Evolutionary conservation across 1,140 invertebrate genomes (phyloP), one percentile per base, ranked within the genome.

Genomic region (Latrodectus geometricus): DNA sequence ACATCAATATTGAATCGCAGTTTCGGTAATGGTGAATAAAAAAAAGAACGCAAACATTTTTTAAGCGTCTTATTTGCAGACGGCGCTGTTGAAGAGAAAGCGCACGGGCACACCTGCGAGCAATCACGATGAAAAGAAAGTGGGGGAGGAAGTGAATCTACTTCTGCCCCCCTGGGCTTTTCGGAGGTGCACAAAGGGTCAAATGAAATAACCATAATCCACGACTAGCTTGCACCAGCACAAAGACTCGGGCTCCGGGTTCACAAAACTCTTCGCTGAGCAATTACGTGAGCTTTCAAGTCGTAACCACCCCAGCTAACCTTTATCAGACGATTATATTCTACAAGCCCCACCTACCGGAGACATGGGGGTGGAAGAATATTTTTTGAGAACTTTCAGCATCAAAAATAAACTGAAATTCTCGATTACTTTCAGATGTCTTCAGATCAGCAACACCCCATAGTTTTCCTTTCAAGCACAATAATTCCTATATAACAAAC

Each of bases 131-230:
- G 52, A 81, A 72, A 35, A 81, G 69, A 68, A 68, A 1, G 35
- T 49, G 69, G 79, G 20, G 48, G 65, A 8, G 9, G 68, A 50
- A 83, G 35, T 61, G 54, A 49, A 66, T 14, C 17, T 12, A 21
- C n/a, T 65, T 65, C 5, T 12, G 21, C 23, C 69, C 35, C 70
- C 4, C 21, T 3, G 8, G n/a, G 50, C 70, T 48, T 74, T 54
- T 56, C 15, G 74, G 48, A 74, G 80, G 82, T 68, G 56, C 73
- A 84, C 17, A 54, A 84, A 84, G 82, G 82, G 82, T 84, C 82
- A 84, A 84, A 48, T 68, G 82, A 84, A 84, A 84, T 54, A 69
- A 48, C 82, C 82, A 84, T 84, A 84, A 61, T 76, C 82, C 82
- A 84, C 82, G 72, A 52, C 73, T 68, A 76, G 54, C 54, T 61